These are phyloP conservation scores for Diabrotica balteata DNA, from an alignment of 2,888 invertebrate species.

Conservation along the genomic window DNA sequence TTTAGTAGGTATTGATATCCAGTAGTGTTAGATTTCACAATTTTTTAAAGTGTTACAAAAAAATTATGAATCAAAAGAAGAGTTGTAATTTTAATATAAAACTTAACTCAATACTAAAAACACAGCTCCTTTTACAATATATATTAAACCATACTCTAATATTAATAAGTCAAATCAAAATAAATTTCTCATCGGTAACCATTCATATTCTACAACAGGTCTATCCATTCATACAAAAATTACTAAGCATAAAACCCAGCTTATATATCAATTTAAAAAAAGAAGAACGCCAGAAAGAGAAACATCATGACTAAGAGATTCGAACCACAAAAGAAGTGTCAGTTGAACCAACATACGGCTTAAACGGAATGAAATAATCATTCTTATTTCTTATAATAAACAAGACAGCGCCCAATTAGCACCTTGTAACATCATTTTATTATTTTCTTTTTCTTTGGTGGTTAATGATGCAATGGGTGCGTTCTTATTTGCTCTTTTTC, in stretches of 20 bases:
- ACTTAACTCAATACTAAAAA: too few species aligned
- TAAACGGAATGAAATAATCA: conserved; percentile 46
- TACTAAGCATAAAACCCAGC: conserved; percentile 17
- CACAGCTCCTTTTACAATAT: too few species aligned
- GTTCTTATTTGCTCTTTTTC: conserved; percentile 55
- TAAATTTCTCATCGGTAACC: background rate
- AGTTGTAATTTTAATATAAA: too few species aligned
- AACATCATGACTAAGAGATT: conserved; percentile 49
- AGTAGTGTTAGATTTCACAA: too few species aligned
- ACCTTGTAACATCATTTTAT: conserved; percentile 48
- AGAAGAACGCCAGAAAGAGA: conserved; percentile 11
- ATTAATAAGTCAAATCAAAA: background rate
- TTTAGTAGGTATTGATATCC: too few species aligned
- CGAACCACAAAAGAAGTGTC: conserved; percentile 44
- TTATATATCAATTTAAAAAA: conserved; percentile 11
- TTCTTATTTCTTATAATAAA: conserved; percentile 49
- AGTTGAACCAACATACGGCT: conserved; percentile 48
- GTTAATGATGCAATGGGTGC: conserved; percentile 55
- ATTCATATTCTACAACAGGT: conserved; percentile 7
- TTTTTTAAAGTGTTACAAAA: too few species aligned
- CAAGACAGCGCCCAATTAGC: conserved; percentile 56
- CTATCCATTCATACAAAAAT: conserved; percentile 14
- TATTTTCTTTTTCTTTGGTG: conserved; percentile 49
- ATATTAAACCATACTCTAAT: too few species aligned
- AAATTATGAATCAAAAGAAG: too few species aligned